Evolutionary conservation across 2,797 vertebrate genomes (phyloP).

Genomic region (Dryobates pubescens): DNA sequence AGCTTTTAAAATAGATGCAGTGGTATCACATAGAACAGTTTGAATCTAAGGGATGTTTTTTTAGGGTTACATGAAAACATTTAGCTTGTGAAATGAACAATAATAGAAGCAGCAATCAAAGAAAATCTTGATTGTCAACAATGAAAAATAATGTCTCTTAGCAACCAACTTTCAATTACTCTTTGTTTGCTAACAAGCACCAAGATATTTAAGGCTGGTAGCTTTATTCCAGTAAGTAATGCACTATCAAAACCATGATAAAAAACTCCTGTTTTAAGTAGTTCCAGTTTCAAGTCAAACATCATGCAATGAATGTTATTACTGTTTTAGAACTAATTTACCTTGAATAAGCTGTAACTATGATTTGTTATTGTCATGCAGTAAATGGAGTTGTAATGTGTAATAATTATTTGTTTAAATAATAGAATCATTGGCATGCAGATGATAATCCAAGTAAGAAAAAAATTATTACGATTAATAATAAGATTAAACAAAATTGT

Average conservation of each 20-base stretch:
- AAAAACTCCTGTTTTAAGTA: conserved; percentile 55
- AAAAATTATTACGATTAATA: conserved; percentile 79
- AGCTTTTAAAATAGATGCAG: conserved; percentile 13
- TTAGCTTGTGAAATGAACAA: conserved; percentile 64
- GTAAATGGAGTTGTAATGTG: conserved; percentile 72
- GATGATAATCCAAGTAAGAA: conserved; percentile 71
- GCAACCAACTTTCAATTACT: conserved; percentile 76
- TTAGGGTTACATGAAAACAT: conserved; percentile 48
- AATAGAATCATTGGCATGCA: conserved; percentile 69
- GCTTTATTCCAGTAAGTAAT: conserved; percentile 34
- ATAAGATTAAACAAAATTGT: conserved; percentile 81
- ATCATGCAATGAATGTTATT: conserved; percentile 79
- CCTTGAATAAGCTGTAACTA: conserved; percentile 73
- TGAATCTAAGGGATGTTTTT: conserved; percentile 44
- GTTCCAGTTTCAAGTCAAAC: conserved; percentile 72
- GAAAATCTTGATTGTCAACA: conserved; percentile 70
- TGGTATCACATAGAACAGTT: conserved; percentile 29
- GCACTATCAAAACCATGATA: conserved; percentile 58
- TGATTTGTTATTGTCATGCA: conserved; percentile 75
- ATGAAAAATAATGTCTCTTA: conserved; percentile 74
- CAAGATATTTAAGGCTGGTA: conserved; percentile 59
- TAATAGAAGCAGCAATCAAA: conserved; percentile 70
- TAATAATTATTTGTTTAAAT: conserved; percentile 83
- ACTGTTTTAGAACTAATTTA: conserved; percentile 78
- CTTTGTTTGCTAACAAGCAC: conserved; percentile 73